Evolutionary conservation across 1,140 invertebrate genomes (phyloP).

Genomic region (Aphaenogaster ashmeadi): DNA sequence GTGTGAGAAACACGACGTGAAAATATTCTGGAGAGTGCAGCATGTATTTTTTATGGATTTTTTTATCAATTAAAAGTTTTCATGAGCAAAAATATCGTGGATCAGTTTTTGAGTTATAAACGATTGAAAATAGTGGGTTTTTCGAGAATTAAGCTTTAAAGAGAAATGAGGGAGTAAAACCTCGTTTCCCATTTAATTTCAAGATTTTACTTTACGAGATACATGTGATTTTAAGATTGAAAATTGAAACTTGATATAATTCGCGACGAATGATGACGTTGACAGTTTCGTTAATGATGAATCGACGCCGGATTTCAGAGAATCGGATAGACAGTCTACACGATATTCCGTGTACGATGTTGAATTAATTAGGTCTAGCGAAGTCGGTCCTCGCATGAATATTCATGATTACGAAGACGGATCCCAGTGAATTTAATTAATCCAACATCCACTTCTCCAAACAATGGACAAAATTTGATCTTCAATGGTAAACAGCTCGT

Average conservation of each 20-base stretch:
- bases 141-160: background rate
- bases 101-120: background rate
- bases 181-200: background rate
- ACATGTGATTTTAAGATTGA: constrained; percentile 8
- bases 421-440: background rate
- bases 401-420: constrained; percentile 5
- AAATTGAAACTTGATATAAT: constrained; percentile 15
- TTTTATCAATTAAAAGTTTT: background rate
- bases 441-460: background rate
- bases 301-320: background rate
- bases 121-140: background rate
- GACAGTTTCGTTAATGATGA: background rate
- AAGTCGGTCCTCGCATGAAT: background rate
- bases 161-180: background rate
- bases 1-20: background rate
- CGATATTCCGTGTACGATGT: background rate
- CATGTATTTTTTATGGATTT: background rate
- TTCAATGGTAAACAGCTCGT: too few species aligned
- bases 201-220: background rate
- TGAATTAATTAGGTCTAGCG: constrained; percentile 20
- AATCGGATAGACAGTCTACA: background rate
- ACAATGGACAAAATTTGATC: background rate
- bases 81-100: background rate
- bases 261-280: background rate
- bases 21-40: background rate